Conservation (phyloP, 2,113 vertebrate genomes). For the Daboia siamensis region DNA sequence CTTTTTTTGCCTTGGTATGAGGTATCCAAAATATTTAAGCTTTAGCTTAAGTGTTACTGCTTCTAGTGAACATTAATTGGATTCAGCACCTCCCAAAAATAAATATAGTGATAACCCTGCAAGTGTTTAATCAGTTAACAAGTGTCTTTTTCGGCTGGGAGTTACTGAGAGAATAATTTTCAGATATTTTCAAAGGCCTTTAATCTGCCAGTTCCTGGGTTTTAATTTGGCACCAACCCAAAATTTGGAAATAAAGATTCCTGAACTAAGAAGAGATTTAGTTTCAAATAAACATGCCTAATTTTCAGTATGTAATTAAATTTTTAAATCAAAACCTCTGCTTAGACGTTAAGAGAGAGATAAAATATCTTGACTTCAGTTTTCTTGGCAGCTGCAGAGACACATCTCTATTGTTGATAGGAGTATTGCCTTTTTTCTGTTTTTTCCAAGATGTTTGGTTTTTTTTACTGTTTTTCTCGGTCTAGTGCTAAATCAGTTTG, state of each 20-base stretch:
- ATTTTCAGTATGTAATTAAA: background rate
- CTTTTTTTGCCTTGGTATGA: background rate
- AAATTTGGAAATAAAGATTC: background rate
- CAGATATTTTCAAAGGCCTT: background rate
- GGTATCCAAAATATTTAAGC: background rate
- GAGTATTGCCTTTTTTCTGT: too few relatives aligned
- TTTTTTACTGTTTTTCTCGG: background rate
- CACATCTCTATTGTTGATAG: background rate
- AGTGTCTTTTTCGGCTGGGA: background rate
- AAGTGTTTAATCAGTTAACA: background rate
- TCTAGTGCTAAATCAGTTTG: background rate
- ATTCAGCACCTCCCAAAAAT: background rate
- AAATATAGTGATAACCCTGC: background rate
- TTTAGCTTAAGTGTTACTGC: background rate
- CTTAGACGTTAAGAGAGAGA: background rate
- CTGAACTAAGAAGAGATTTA: background rate
- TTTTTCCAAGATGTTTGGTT: background rate
- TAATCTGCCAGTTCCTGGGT: background rate
- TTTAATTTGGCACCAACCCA: background rate
- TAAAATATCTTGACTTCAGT: background rate
- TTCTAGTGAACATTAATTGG: background rate
- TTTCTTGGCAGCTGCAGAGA: background rate
- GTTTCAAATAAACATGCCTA: background rate
- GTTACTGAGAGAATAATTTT: background rate
- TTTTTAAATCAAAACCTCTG: background rate